Evolutionary conservation across 2,113 vertebrate genomes (phyloP).

Genomic region (Galeopterus variegatus): DNA sequence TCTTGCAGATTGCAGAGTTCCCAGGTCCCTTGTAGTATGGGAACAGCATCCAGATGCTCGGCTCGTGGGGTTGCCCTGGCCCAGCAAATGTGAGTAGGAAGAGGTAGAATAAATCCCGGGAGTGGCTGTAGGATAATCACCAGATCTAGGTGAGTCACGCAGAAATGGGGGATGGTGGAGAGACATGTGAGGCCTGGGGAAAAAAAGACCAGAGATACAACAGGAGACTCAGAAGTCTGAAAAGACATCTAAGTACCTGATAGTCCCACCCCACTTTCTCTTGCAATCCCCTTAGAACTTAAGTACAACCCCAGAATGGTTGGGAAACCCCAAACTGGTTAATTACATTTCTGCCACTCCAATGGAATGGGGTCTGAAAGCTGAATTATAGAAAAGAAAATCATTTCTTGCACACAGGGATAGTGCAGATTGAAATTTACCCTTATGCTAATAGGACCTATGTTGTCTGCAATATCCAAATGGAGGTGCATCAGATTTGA

Average conservation of each 20-base stretch:
- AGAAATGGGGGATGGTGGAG: neutral
- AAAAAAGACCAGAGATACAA: neutral
- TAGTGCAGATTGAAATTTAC: neutral
- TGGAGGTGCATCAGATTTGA: neutral
- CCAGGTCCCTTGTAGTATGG: neutral
- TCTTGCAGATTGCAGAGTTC: neutral
- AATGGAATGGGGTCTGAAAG: neutral
- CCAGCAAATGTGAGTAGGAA: rapidly evolving
- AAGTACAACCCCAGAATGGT: neutral
- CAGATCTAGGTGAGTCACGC: neutral
- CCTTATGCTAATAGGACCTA: neutral
- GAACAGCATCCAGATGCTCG: neutral
- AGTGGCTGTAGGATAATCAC: rapidly evolving
- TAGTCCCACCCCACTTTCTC: neutral
- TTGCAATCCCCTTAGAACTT: neutral
- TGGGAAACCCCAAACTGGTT: neutral
- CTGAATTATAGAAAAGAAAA: neutral
- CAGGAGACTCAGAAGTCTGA: neutral
- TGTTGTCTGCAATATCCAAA: neutral
- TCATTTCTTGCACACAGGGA: neutral
- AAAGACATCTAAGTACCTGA: rapidly evolving
- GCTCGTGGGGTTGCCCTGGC: neutral
- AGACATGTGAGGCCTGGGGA: neutral
- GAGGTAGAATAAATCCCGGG: neutral
- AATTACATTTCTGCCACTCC: neutral